Percentiles rank a stretch among this genome's conserved stretches.
Conservation (phyloP, 2,888 invertebrate genomes). For the Machimus rusticus region DNA sequence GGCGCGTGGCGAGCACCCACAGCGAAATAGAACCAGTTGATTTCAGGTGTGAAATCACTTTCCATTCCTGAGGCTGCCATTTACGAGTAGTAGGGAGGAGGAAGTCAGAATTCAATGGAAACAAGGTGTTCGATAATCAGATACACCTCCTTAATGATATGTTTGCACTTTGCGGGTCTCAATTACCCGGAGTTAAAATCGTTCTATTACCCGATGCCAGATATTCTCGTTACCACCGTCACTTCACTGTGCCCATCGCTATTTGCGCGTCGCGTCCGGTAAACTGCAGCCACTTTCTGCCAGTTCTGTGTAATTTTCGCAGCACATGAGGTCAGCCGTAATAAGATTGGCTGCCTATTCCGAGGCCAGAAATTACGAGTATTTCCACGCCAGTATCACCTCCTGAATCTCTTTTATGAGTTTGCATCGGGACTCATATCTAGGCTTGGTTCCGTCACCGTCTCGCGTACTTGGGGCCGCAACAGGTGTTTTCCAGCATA, state of each 20-base stretch:
- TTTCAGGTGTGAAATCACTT: conserved; percentile 15
- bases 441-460: conserved; percentile 10
- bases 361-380: conserved; percentile 29
- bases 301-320: conserved; percentile 8
- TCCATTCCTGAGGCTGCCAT: not conserved
- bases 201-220: conserved; percentile 12
- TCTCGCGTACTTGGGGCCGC: not conserved
- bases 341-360: not conserved
- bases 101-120: conserved; percentile 4
- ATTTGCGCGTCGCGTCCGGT: not conserved
- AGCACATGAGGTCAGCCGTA: conserved; percentile 14
- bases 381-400: conserved; percentile 37
- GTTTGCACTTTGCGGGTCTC: conserved; percentile 9
- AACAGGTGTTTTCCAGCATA: not conserved
- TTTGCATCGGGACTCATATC: conserved; percentile 35
- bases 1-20: not conserved
- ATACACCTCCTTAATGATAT: conserved; percentile 20
- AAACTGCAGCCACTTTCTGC: not conserved
- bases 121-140: conserved; percentile 26
- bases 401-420: conserved; percentile 38
- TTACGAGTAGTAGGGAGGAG: not conserved
- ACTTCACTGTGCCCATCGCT: not conserved
- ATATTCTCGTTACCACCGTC: conserved; percentile 7
- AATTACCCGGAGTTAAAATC: conserved; percentile 23
- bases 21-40: not conserved